Conservation (phyloP, 2,113 vertebrate species). For the Callocephalon fimbriatum region DNA sequence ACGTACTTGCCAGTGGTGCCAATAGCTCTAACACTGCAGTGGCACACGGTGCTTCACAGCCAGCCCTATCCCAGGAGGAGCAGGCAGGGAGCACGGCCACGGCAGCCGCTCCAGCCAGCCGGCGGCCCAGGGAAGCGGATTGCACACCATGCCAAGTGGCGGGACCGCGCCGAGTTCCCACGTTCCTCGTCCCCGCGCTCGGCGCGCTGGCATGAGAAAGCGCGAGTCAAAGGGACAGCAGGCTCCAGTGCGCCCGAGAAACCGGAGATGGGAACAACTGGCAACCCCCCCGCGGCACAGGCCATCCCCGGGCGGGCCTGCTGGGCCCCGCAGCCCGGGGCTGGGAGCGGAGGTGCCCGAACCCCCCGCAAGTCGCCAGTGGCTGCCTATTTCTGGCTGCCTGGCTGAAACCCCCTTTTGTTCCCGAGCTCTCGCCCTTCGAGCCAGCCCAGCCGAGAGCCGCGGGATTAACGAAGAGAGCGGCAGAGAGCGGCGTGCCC, state of each 20-base stretch:
- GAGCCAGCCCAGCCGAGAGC: neutral
- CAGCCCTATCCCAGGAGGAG: neutral
- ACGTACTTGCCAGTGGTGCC: neutral
- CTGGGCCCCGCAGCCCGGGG: neutral
- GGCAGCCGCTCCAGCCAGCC: fast-evolving
- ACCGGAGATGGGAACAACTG: constrained; percentile 38
- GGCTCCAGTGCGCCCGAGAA: constrained; percentile 38
- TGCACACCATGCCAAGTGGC: neutral
- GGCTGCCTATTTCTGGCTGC: constrained; percentile 23
- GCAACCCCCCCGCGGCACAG: neutral
- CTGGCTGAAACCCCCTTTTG: constrained; percentile 21
- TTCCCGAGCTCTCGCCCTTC: constrained; percentile 16
- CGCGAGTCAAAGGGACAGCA: neutral
- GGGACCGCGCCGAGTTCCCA: neutral
- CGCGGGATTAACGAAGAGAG: constrained; percentile 31
- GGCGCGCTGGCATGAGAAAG: neutral
- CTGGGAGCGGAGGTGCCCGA: neutral
- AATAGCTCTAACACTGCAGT: neutral
- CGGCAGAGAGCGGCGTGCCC: neutral
- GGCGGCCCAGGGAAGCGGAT: fast-evolving
- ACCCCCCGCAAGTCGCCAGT: neutral
- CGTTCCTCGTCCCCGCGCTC: neutral
- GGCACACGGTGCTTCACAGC: fast-evolving
- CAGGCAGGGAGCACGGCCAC: neutral
- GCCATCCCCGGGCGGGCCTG: neutral